phyloP scores from a whole-genome alignment of 2,797 vertebrate species.

The Sebastes oblongus region DNA sequence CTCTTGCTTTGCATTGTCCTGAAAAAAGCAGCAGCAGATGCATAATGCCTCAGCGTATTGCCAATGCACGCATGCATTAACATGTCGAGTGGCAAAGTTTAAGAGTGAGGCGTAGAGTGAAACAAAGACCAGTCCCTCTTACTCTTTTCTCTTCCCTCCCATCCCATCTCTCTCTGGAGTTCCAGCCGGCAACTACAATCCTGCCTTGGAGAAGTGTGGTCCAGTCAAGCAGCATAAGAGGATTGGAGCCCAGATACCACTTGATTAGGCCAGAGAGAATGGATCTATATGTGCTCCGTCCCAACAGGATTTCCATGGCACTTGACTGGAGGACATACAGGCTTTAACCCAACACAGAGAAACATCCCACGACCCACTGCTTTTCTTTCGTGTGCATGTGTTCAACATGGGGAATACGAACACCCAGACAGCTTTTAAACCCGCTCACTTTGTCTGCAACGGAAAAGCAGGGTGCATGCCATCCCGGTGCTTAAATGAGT shows the following conservation, averaged over 20 bases:
- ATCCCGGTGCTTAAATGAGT: conserved; percentile 13
- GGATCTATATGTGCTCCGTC: conserved; percentile 50
- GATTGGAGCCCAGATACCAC: conserved; percentile 68
- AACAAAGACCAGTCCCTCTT: conserved; percentile 23
- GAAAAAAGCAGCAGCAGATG: conserved; percentile 25
- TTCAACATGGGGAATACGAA: conserved; percentile 40
- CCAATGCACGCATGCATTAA: conserved; percentile 19
- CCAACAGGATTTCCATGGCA: conserved; percentile 79
- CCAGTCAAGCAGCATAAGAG: conserved; percentile 69
- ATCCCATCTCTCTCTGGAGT: conserved; percentile 35
- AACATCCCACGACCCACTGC: conserved; percentile 28
- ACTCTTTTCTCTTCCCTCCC: not conserved
- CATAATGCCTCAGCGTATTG: conserved; percentile 24
- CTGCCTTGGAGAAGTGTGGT: conserved; percentile 33
- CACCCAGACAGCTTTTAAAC: conserved; percentile 28
- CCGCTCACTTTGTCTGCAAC: not conserved
- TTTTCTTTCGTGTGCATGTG: conserved; percentile 40
- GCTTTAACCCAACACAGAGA: conserved; percentile 49
- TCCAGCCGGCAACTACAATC: conserved; percentile 20
- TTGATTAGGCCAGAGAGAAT: conserved; percentile 69
- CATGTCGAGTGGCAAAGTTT: conserved; percentile 20
- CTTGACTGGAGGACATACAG: conserved; percentile 74
- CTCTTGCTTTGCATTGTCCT: conserved; percentile 8
- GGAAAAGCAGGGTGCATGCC: not conserved
- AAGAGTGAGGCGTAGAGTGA: not conserved